Evolutionary conservation across 2,797 vertebrate species (phyloP), one percentile per base, ranked within the genome.

Genomic region (Sebastes dallii): DNA sequence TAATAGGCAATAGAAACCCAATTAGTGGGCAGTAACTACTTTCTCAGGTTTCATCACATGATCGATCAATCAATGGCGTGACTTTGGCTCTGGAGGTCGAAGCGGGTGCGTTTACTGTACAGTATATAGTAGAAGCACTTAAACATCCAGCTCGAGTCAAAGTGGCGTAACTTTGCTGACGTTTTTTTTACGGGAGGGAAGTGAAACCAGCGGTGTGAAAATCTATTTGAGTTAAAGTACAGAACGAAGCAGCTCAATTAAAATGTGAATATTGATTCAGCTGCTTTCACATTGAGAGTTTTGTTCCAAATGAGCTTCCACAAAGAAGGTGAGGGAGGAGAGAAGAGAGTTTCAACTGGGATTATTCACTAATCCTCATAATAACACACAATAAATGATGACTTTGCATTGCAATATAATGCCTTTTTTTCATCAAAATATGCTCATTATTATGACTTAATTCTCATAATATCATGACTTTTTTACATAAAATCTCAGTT

Each of bases 1-100:
- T 94, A 89, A 92, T 89, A 83, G 83, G 62, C 89, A 89, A 59
- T 72, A 79, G 82, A 86, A 91, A 81, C 30, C 20, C 86, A 92
- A 90, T 90, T 92, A 92, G 75, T 12, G 50, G 22, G 70, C 58
- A 86, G 86, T 86, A 90, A 90, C 85, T 74, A 86, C 83, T 88
- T 82, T 78, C 85, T 88, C 86, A 82, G 85, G 64, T 78, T 90
- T 80, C 87, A 89, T 91, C 90, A 83, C 87, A 79, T 78, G 81
- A 90, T 90, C 86, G 62, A 88, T 92, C 87, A 55, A 85, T 92
- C 87, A 85, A 12, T 6, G 65, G 29, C 1, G 56, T 55, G 85
- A 86, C 87, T 88, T 87, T 82, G 82, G 70, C 16, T 62, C 54
- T 58, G 67, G 70, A 82, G 79, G 77, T 82, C 73, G 13, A 50